Evolutionary conservation across 2,888 invertebrate species (phyloP).

Genomic region (Lepidocyrtinus sp.): DNA sequence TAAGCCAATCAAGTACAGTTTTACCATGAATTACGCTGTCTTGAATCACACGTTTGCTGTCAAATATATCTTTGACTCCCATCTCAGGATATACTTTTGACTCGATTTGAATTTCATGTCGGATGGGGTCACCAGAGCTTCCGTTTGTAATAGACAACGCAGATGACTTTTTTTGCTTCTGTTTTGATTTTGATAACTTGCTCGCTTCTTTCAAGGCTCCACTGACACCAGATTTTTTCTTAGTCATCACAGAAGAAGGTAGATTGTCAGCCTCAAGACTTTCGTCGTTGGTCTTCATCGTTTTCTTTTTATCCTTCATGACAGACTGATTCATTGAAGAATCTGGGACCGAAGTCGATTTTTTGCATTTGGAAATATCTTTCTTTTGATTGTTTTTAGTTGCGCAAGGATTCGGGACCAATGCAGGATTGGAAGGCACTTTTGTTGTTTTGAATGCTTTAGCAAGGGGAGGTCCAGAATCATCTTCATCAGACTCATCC

Average conservation of each 20-base stretch:
- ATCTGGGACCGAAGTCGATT: too few species aligned
- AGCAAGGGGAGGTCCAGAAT: too few species aligned
- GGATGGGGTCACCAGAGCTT: background rate
- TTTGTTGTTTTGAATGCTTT: background rate
- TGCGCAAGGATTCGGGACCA: slow-evolving; percentile 18
- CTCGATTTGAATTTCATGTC: background rate
- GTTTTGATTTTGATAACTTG: background rate
- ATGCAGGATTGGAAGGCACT: background rate
- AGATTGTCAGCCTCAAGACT: too few species aligned
- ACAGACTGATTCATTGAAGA: too few species aligned
- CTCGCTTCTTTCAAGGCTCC: background rate
- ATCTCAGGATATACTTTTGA: slow-evolving; percentile 13
- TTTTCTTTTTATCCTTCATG: slow-evolving; percentile 12
- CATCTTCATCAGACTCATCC: background rate
- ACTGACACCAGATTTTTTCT: background rate
- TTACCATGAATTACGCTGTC: slow-evolving; percentile 62
- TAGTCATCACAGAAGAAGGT: too few species aligned
- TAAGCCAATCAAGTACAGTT: slow-evolving; percentile 62
- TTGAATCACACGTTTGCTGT: slow-evolving; percentile 23
- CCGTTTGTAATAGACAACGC: background rate
- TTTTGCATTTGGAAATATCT: too few species aligned
- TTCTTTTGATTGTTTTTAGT: background rate
- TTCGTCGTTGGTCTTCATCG: too few species aligned
- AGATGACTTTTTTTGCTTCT: background rate
- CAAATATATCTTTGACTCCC: slow-evolving; percentile 3